phyloP scores from a whole-genome alignment of 2,888 invertebrate species.

The Meganola albula region DNA sequence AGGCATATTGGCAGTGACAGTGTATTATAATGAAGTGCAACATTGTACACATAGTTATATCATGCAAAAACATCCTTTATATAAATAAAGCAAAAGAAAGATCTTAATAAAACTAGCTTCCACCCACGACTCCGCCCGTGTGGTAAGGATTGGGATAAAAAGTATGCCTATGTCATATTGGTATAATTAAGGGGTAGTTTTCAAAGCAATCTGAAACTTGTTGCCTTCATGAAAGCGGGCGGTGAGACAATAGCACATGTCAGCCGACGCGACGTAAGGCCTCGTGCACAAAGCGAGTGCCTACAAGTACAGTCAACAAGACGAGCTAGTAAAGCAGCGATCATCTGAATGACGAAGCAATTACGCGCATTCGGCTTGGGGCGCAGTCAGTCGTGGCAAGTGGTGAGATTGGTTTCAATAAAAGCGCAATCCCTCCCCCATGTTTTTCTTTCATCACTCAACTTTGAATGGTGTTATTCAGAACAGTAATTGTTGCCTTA shows the following conservation, averaged over 20 bases:
- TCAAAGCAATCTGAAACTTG: constrained; percentile 36
- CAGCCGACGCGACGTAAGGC: constrained; percentile 54
- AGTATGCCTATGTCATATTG: too few species aligned
- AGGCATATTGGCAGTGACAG: too few species aligned
- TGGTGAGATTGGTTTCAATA: constrained; percentile 76
- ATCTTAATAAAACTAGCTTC: too few species aligned
- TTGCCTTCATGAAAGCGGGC: constrained; percentile 51
- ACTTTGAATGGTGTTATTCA: constrained; percentile 67
- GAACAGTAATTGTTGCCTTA: constrained; percentile 33
- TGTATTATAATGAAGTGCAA: too few species aligned
- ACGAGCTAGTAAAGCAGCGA: constrained; percentile 63
- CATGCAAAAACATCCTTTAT: too few species aligned
- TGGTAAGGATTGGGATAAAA: too few species aligned
- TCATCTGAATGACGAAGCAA: constrained; percentile 75
- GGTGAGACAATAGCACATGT: constrained; percentile 56
- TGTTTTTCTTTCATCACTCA: constrained; percentile 74
- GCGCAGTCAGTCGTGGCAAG: constrained; percentile 69
- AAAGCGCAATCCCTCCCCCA: constrained; percentile 70
- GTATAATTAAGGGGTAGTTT: constrained; percentile 30
- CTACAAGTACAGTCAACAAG: constrained; percentile 62
- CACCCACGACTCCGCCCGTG: too few species aligned
- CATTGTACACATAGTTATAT: too few species aligned
- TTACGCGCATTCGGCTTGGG: constrained; percentile 67
- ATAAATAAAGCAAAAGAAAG: too few species aligned
- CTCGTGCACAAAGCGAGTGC: constrained; percentile 59